Base-by-base conservation (phyloP, 2,888 invertebrate genomes). In the Drosophila tripunctata region DNA sequence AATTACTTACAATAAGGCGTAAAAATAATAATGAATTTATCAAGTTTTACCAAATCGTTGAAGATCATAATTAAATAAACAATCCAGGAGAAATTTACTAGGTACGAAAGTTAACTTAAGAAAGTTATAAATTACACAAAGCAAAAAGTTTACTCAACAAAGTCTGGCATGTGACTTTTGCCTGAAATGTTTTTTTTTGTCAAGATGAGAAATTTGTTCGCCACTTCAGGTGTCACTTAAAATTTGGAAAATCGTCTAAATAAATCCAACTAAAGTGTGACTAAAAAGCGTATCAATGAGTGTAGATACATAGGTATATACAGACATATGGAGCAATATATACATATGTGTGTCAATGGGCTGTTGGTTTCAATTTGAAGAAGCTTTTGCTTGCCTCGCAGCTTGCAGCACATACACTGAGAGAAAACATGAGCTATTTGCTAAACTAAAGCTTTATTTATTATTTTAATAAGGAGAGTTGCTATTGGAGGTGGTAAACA, bases 261-360 rank as follows among this genome's bases (percentile, higher is more conserved):
- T 21, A 41, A 22, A 33, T 35, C 31, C 30, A 21, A n/a, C n/a
- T 30, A 35, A 54, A 44, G 21, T 44, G 58, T 40, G 60, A 31
- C 65, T 67, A 87, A 87, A 63, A 36, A 77, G 78, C 87, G 74
- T 61, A 87, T 84, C 87, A 80, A 68, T 68, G 75, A 27, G 6
- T 17, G 21, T 41, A 41, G 14, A 31, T 31, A 45, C 10, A 8
- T 19, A 72, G 58, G 73, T 31, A n/a, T 31, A 12, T 31, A 31
- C 31, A n/a, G 5, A 12, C 1, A 31, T 31, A 31, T n/a, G n/a
- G 17, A 6, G 10, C 14, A 24, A 3, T 44, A n/a, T 44, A 44
- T 2, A 30, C 3, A 12, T 21, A 50, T 27, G 12, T 80, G 36
- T 83, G 81, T 80, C 87, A 84, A 80, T 80, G 74, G 74, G 67